Conservation (phyloP, 2,797 vertebrate species). For the Anguilla megastoma region DNA sequence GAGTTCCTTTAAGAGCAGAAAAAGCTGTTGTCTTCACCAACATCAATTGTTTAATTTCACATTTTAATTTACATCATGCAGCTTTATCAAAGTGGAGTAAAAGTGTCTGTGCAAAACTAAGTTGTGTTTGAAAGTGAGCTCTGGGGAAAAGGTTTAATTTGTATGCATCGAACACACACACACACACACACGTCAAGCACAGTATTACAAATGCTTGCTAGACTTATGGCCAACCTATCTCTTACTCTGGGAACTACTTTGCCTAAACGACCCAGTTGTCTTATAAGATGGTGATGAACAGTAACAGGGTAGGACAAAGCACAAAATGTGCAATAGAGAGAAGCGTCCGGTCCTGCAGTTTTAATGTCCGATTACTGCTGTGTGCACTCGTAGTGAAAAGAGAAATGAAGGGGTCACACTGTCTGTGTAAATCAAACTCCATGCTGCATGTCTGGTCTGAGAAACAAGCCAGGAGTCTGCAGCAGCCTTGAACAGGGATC, state of each 20-base stretch:
- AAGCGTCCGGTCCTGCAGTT: background rate
- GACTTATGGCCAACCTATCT: background rate
- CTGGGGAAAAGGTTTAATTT: background rate
- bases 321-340: background rate
- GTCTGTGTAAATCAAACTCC: too few species aligned
- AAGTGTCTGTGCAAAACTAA: background rate
- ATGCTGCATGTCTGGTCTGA: too few species aligned
- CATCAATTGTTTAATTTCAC: background rate
- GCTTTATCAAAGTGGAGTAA: background rate
- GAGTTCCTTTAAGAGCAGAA: background rate
- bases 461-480: too few species aligned
- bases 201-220: background rate
- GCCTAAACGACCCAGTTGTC: background rate
- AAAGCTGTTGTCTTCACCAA: background rate
- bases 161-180: background rate
- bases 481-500: too few species aligned
- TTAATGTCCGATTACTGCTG: background rate
- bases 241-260: background rate
- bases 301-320: background rate
- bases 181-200: background rate
- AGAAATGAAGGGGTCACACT: background rate
- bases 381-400: background rate
- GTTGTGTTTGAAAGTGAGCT: background rate
- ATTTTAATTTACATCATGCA: background rate
- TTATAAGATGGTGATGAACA: background rate